phyloP scores from a whole-genome alignment of 2,888 invertebrate species.

The Catocala sponsa region DNA sequence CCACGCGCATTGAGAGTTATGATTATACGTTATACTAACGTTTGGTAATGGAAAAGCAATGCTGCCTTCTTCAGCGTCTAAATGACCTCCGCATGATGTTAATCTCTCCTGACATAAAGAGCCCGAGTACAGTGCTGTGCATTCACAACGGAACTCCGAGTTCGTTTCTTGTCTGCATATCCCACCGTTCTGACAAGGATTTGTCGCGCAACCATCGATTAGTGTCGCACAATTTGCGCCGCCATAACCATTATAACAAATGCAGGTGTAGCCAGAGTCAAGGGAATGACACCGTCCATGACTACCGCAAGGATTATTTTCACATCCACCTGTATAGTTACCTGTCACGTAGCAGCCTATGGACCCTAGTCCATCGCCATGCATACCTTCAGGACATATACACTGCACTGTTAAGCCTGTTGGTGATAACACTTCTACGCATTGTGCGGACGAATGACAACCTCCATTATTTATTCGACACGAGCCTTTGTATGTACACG shows the following conservation, averaged over 20 bases:
- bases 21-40: slow-evolving; percentile 80
- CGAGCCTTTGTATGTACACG: slow-evolving; percentile 90
- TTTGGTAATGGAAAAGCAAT: slow-evolving; percentile 89
- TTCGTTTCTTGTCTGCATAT: slow-evolving; percentile 86
- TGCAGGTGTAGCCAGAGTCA: slow-evolving; percentile 83
- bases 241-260: slow-evolving; percentile 89
- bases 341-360: slow-evolving; percentile 90
- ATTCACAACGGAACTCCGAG: slow-evolving; percentile 88
- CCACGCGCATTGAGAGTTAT: slow-evolving; percentile 94
- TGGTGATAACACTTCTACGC: slow-evolving; percentile 84
- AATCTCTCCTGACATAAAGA: slow-evolving; percentile 88
- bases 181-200: slow-evolving; percentile 95
- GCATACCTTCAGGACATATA: slow-evolving; percentile 93
- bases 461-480: slow-evolving; percentile 94
- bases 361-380: slow-evolving; percentile 93
- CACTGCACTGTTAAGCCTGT: slow-evolving; percentile 90
- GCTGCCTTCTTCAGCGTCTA: slow-evolving; percentile 85
- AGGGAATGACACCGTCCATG: slow-evolving; percentile 88
- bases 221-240: slow-evolving; percentile 89
- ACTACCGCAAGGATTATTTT: slow-evolving; percentile 84
- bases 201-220: slow-evolving; percentile 89
- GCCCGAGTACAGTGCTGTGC: slow-evolving; percentile 90
- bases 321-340: slow-evolving; percentile 78
- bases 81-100: slow-evolving; percentile 77
- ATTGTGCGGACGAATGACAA: slow-evolving; percentile 94